Evolutionary conservation across 2,888 invertebrate species (phyloP).

Genomic region (Diplolepis rosae): DNA sequence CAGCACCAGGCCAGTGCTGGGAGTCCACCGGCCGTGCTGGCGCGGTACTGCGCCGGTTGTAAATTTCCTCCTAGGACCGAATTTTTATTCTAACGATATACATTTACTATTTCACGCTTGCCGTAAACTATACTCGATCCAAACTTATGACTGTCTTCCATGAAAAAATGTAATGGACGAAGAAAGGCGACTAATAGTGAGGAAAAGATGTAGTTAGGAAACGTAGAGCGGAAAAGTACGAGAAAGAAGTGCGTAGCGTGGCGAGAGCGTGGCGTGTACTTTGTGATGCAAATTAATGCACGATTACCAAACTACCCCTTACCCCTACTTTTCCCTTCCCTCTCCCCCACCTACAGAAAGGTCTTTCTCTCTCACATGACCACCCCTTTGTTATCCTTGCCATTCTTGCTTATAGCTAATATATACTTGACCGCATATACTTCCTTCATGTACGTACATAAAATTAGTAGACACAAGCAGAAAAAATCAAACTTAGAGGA

Average conservation of each 20-base stretch:
- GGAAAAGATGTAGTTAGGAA: conserved; percentile 17
- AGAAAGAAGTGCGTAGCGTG: conserved; percentile 66
- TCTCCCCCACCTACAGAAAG: conserved; percentile 30
- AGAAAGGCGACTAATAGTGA: conserved; percentile 40
- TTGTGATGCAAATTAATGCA: conserved; percentile 73
- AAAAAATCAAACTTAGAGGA: conserved; percentile 3
- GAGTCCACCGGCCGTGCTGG: too few relatives aligned
- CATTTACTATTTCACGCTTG: too few relatives aligned
- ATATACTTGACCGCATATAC: conserved; percentile 20
- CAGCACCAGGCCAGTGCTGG: too few relatives aligned
- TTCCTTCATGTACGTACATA: conserved; percentile 20
- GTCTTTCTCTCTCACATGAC: conserved; percentile 37
- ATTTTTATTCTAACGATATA: too few relatives aligned
- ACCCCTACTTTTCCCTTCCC: conserved; percentile 33
- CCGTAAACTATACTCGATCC: too few relatives aligned
- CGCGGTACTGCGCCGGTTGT: too few relatives aligned
- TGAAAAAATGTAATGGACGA: conserved; percentile 1
- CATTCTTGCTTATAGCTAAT: conserved; percentile 11
- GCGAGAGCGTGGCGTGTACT: conserved; percentile 69
- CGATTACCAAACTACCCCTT: conserved; percentile 67
- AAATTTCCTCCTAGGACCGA: too few relatives aligned
- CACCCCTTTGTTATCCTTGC: background rate
- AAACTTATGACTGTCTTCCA: too few relatives aligned
- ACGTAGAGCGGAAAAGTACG: conserved; percentile 42
- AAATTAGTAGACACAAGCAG: background rate